Percentiles rank a stretch among this genome's conserved stretches.
Conservation (phyloP, 1,140 invertebrate genomes). For the Rhopalosiphum maidis region DNA sequence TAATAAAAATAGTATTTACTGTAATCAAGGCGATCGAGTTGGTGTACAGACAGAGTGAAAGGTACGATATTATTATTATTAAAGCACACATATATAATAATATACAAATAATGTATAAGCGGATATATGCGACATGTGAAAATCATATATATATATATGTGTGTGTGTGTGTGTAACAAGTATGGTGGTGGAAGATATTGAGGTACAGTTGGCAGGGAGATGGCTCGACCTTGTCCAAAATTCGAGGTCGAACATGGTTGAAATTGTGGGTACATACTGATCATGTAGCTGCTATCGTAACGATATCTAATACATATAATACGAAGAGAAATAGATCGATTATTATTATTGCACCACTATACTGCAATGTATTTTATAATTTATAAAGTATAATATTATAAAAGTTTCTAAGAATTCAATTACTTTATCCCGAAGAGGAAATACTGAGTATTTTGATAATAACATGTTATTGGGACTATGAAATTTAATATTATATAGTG, state of each 20-base stretch:
- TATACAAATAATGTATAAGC: neutral
- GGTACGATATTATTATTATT: neutral
- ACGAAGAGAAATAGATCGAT: neutral
- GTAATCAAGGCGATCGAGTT: constrained; percentile 26
- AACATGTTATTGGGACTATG: neutral
- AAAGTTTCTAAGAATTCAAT: neutral
- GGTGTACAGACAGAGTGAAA: constrained; percentile 5
- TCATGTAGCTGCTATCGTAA: neutral
- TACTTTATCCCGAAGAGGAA: neutral
- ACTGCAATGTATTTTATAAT: neutral
- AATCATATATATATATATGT: neutral
- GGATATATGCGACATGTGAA: neutral
- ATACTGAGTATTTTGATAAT: neutral
- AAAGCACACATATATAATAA: neutral
- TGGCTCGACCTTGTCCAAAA: constrained; percentile 24
- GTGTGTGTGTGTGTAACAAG: neutral
- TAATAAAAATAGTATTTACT: neutral
- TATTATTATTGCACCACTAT: neutral
- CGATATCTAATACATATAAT: neutral
- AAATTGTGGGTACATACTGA: neutral
- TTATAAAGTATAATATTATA: neutral
- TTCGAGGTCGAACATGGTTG: neutral
- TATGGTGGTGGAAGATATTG: neutral
- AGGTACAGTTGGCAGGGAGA: neutral
- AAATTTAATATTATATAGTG: neutral